Conservation (phyloP, 2,113 vertebrate genomes). For the Ivindomyrus marchei region DNA sequence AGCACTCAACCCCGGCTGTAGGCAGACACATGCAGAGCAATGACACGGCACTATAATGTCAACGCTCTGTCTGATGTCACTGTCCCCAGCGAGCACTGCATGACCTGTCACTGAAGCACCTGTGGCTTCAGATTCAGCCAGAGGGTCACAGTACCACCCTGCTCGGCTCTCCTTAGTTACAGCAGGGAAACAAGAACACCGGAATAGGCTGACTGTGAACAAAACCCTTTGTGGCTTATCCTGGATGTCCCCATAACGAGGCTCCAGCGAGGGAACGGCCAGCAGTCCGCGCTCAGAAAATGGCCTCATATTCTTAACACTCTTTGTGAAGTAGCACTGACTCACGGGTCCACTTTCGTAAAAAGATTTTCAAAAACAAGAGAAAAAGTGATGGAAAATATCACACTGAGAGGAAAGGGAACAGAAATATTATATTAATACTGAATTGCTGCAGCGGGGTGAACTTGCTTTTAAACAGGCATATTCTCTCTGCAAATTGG, state of each 20-base stretch:
- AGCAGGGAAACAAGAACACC: not conserved
- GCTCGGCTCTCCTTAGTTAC: not conserved
- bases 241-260: not conserved
- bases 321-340: not conserved
- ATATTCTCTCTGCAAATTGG: not conserved
- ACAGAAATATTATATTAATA: not conserved
- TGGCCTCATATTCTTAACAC: not conserved
- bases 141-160: not conserved
- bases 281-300: not conserved
- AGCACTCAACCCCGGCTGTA: not conserved
- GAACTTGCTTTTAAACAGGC: not conserved
- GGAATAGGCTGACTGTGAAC: not conserved
- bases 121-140: not conserved
- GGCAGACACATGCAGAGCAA: not conserved
- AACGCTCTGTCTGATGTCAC: not conserved
- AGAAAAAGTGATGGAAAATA: not conserved
- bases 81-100: not conserved
- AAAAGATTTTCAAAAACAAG: not conserved
- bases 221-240: not conserved
- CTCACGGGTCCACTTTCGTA: not conserved
- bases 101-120: not conserved
- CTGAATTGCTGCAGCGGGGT: not conserved
- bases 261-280: not conserved
- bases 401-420: not conserved
- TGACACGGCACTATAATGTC: not conserved